phyloP scores from a whole-genome alignment of 2,888 invertebrate genomes.

The Papilio gigon region DNA sequence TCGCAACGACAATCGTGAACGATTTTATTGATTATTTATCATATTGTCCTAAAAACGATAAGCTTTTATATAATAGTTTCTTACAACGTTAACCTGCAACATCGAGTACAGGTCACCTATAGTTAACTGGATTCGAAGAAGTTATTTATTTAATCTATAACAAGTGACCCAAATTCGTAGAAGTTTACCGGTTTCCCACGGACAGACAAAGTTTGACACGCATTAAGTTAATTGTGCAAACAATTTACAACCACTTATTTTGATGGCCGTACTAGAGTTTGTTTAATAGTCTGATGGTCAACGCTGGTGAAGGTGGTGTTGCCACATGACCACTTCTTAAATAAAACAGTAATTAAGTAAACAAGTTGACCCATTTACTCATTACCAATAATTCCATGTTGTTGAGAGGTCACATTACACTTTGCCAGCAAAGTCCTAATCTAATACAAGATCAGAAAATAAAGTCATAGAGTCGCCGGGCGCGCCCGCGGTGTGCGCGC shows the following conservation, averaged over 20 bases:
- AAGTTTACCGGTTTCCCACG: conserved; percentile 38
- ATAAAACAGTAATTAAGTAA: neutral
- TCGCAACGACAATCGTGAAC: neutral
- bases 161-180: conserved; percentile 12
- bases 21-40: neutral
- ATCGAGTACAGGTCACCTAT: too few species aligned
- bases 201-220: conserved; percentile 6
- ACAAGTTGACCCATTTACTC: too few species aligned
- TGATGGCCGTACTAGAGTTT: conserved; percentile 8
- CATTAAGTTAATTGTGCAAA: conserved; percentile 25
- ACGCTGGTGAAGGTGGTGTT: conserved; percentile 17
- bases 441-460: too few species aligned
- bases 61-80: too few species aligned
- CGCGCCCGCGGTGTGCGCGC: too few species aligned
- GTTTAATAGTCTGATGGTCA: neutral
- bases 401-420: too few species aligned
- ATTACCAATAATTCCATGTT: too few species aligned
- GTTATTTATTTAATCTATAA: neutral
- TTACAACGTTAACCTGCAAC: too few species aligned
- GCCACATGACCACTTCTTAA: neutral
- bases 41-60: neutral
- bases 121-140: neutral
- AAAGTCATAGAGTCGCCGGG: too few species aligned
- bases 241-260: conserved; percentile 33
- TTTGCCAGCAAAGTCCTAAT: too few species aligned